Conservation (phyloP, 2,113 vertebrate genomes). For the Microtus oregoni region DNA sequence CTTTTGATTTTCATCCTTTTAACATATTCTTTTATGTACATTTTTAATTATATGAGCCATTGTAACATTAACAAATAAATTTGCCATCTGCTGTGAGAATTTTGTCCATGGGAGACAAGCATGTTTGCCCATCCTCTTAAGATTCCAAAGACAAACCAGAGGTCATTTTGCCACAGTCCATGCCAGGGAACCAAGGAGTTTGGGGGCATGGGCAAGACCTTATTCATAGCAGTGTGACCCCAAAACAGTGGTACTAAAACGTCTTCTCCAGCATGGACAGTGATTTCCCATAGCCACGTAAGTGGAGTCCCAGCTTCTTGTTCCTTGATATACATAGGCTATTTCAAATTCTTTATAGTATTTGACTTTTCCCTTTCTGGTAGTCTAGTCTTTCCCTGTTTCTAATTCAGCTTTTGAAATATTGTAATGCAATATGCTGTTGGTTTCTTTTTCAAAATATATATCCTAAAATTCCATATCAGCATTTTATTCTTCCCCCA, state of each 20-base stretch:
- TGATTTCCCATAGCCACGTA: background rate
- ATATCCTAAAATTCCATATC: slow-evolving; percentile 13
- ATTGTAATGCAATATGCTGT: background rate
- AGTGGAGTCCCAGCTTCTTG: background rate
- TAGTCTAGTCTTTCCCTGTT: background rate
- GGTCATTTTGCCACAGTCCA: background rate
- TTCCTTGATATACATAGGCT: background rate
- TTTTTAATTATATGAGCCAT: background rate
- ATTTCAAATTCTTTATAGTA: background rate
- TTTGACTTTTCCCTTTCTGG: background rate
- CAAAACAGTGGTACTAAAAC: background rate
- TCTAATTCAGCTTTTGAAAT: slow-evolving; percentile 47
- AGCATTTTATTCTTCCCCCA: background rate
- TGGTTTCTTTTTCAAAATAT: slow-evolving; percentile 32
- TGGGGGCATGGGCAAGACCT: background rate
- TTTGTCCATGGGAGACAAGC: background rate
- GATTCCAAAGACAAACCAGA: background rate
- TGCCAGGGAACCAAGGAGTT: background rate
- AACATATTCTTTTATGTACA: background rate
- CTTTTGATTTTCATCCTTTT: background rate
- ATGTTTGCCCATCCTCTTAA: background rate
- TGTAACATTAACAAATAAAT: background rate
- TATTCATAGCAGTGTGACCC: background rate
- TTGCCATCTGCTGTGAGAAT: background rate
- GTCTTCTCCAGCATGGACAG: background rate